phyloP scores from a whole-genome alignment of 37 sponge, comb jelly and placozoan genomes.

The Theonella swinhoei region DNA sequence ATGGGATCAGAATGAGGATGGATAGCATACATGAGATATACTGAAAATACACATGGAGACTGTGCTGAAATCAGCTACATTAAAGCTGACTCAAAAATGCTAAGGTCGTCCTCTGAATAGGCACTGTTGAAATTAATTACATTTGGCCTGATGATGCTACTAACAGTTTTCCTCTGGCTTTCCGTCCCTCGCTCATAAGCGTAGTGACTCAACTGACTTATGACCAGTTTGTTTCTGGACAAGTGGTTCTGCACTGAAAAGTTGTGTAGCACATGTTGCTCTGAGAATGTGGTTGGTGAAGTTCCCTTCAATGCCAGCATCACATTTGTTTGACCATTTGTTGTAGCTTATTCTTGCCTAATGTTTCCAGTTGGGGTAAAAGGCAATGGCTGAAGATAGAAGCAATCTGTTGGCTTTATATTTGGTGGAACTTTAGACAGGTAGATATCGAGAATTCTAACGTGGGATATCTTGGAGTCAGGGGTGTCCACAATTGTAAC shows the following conservation, averaged over 20 bases:
- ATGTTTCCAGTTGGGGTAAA: not conserved
- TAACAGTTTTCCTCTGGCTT: not conserved
- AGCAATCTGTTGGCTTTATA: not conserved
- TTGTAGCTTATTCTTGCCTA: not conserved
- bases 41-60: too few relatives aligned
- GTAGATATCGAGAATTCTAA: too few relatives aligned
- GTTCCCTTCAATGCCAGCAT: not conserved
- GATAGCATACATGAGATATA: too few relatives aligned
- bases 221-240: not conserved
- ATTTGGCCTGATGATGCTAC: not conserved
- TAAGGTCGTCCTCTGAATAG: not conserved
- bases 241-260: not conserved
- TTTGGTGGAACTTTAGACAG: not conserved
- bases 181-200: not conserved
- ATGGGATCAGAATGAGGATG: not conserved
- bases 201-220: not conserved
- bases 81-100: not conserved
- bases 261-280: not conserved
- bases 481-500: too few relatives aligned
- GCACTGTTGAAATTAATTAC: not conserved
- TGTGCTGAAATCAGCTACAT: too few relatives aligned
- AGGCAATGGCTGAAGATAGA: not conserved
- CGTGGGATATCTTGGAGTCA: too few relatives aligned
- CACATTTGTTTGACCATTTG: not conserved
- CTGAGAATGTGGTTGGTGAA: not conserved